Conservation (phyloP, 2,888 invertebrate species). For the Polydrusus pterygomalis region DNA sequence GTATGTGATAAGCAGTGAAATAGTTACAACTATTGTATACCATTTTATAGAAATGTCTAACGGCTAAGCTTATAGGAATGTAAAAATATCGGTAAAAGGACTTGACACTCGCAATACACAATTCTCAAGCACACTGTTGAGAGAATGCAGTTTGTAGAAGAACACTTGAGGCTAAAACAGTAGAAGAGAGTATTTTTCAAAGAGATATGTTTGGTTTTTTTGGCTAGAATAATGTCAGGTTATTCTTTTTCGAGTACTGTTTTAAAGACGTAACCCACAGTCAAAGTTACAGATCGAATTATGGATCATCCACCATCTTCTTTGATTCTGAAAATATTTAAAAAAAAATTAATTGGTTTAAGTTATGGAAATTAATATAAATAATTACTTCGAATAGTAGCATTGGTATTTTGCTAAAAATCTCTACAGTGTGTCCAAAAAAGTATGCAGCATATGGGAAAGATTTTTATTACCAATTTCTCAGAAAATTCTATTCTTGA, state of each 20-base stretch:
- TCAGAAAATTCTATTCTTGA: too few species aligned
- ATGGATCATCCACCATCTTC: background rate
- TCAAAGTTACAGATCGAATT: background rate
- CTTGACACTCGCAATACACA: background rate
- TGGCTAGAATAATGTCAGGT: conserved; percentile 27
- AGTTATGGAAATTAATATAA: too few species aligned
- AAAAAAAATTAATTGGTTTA: background rate
- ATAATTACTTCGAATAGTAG: too few species aligned
- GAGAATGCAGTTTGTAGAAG: conserved; percentile 23
- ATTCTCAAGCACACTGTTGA: conserved; percentile 1
- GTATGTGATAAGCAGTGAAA: background rate
- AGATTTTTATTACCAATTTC: too few species aligned
- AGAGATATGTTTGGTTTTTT: conserved; percentile 30
- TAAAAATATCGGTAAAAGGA: conserved; percentile 1
- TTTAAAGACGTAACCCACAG: conserved; percentile 21
- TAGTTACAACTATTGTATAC: background rate
- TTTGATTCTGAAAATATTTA: conserved; percentile 16
- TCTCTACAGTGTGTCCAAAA: too few species aligned
- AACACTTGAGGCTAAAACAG: conserved; percentile 26
- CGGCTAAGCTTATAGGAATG: conserved; percentile 5
- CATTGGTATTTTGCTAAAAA: too few species aligned
- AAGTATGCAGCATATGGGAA: too few species aligned
- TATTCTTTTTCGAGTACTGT: conserved; percentile 12
- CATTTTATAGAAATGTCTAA: background rate
- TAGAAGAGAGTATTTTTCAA: conserved; percentile 26